phyloP scores from a whole-genome alignment of 2,888 invertebrate genomes.

The Ophion costatus region DNA sequence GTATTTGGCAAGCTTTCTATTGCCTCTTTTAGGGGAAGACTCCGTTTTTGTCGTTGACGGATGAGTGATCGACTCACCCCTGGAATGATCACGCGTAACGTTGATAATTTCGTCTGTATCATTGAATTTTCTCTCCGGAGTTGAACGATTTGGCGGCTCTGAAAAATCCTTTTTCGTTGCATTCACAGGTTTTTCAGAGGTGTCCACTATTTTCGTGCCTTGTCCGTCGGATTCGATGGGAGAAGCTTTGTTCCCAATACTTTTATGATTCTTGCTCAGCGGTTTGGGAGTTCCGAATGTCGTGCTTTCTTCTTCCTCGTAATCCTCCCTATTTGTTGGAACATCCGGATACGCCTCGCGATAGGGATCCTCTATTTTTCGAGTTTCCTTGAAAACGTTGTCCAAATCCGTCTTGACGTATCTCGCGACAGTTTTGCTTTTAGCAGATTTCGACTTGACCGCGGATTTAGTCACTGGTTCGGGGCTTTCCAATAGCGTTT shows the following conservation, averaged over 20 bases:
- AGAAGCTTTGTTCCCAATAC: background rate
- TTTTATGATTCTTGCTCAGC: background rate
- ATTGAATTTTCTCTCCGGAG: background rate
- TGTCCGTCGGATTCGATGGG: background rate
- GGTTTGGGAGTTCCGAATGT: background rate
- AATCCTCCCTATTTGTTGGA: background rate
- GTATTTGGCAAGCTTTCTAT: background rate
- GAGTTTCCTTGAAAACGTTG: background rate
- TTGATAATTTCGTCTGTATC: background rate
- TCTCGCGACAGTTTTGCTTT: constrained; percentile 6
- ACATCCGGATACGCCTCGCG: background rate
- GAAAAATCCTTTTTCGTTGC: background rate
- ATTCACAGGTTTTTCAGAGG: background rate
- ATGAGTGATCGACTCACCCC: background rate
- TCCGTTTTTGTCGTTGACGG: background rate
- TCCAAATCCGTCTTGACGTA: background rate
- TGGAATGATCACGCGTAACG: background rate
- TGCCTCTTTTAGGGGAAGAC: background rate
- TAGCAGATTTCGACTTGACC: background rate
- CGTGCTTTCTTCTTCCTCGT: background rate
- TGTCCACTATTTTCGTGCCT: background rate
- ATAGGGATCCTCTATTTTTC: background rate
- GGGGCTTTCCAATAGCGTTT: background rate
- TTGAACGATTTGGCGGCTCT: background rate
- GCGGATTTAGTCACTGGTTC: background rate